phyloP scores from a whole-genome alignment of 2,113 vertebrate species.

The Blennius ocellaris region DNA sequence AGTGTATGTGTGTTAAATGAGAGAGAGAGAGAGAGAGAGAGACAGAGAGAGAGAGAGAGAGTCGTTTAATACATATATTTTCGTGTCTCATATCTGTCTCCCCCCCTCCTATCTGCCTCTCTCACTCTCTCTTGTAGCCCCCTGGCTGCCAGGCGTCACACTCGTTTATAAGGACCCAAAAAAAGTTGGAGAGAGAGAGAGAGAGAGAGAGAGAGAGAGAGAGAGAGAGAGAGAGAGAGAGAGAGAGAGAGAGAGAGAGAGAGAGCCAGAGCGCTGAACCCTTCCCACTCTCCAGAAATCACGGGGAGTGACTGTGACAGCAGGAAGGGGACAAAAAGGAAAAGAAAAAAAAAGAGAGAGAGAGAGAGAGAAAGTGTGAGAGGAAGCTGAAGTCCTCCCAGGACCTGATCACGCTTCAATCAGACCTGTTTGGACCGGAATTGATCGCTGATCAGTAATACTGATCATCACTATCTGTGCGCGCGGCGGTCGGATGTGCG shows the following conservation, averaged over 20 bases:
- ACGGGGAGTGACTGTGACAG: conserved; percentile 75
- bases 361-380: background rate
- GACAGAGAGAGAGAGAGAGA: conserved; percentile 26
- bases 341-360: too few species aligned
- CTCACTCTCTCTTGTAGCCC: conserved; percentile 29
- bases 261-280: conserved; percentile 43
- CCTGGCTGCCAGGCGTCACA: conserved; percentile 70
- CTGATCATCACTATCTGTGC: conserved; percentile 32
- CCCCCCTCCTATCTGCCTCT: background rate
- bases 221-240: conserved; percentile 23
- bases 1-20: conserved; percentile 1
- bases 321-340: conserved; percentile 61
- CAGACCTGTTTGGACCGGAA: conserved; percentile 23
- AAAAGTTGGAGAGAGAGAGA: conserved; percentile 69
- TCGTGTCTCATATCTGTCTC: conserved; percentile 41
- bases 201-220: conserved; percentile 27
- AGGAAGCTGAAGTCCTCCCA: conserved; percentile 36
- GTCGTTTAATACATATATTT: conserved; percentile 75
- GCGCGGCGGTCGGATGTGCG: conserved; percentile 18
- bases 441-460: conserved; percentile 41
- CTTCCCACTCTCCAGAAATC: conserved; percentile 71
- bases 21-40: background rate
- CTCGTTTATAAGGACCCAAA: conserved; percentile 71
- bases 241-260: background rate
- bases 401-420: conserved; percentile 47